Conservation (phyloP, 2,113 vertebrate genomes). For the Oophaga pumilio region DNA sequence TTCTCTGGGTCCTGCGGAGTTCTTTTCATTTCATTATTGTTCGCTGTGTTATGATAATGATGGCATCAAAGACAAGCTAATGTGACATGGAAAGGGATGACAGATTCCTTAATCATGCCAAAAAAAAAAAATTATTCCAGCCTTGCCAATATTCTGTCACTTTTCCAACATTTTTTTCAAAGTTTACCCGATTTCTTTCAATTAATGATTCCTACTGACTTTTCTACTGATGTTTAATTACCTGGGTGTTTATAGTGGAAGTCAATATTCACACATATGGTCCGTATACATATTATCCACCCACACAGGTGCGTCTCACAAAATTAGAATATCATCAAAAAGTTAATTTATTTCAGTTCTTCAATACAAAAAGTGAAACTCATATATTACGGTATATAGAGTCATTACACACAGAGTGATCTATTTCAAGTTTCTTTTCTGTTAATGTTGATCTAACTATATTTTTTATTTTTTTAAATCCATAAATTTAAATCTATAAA, state of each 20-base stretch:
- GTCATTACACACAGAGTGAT: no score
- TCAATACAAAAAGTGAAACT: no score
- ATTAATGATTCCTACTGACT: not conserved
- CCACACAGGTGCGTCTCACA: no score
- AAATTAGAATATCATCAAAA: no score
- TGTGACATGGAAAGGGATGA: not conserved
- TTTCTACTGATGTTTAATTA: not conserved
- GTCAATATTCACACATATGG: not conserved
- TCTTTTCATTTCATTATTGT: conserved; percentile 26
- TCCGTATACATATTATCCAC: no score
- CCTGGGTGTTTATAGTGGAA: not conserved
- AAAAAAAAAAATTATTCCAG: conserved; percentile 27
- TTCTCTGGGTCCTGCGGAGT: not conserved
- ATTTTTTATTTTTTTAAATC: no score
- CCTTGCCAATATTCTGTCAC: not conserved
- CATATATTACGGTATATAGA: no score
- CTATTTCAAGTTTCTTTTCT: no score
- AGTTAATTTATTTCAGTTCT: no score
- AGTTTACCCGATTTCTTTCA: not conserved
- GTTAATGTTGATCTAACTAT: no score
- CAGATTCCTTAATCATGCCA: conserved; percentile 6
- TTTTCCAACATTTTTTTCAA: conserved; percentile 18
- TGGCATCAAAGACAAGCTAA: conserved; percentile 20
- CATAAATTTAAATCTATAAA: no score
- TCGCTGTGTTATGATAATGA: conserved; percentile 14